Conservation (phyloP, 2,888 invertebrate genomes). For the Alsophila aescularia region DNA sequence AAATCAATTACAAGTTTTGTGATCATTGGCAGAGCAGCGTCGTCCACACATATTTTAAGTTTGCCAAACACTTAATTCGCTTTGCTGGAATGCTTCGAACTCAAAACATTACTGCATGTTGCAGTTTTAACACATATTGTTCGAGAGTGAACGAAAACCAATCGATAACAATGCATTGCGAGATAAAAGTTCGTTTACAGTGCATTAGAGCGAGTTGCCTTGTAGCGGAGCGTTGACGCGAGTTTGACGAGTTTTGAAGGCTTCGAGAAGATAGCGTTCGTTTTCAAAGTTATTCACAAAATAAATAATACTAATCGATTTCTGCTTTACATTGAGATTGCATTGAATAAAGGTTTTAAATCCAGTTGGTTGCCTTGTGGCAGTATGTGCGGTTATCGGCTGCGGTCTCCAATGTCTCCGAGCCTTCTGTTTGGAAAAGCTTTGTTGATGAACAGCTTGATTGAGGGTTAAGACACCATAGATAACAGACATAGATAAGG, state of each 20-base stretch:
- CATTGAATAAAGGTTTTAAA: neutral
- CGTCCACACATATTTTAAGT: neutral
- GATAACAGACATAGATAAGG: too few species aligned
- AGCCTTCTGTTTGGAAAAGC: neutral
- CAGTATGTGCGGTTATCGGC: neutral
- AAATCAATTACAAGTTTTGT: neutral
- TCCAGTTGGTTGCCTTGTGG: neutral
- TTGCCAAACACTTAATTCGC: neutral
- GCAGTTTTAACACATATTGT: neutral
- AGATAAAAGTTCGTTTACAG: conserved; percentile 29
- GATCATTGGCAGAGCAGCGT: neutral
- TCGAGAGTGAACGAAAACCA: conserved; percentile 12
- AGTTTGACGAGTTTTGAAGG: conserved; percentile 2
- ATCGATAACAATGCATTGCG: conserved; percentile 11
- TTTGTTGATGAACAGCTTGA: neutral
- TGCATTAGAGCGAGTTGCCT: conserved; percentile 16
- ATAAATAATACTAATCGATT: neutral
- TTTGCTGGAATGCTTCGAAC: neutral
- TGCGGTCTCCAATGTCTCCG: neutral
- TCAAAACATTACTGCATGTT: neutral
- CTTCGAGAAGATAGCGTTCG: conserved; percentile 1
- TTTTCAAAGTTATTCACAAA: neutral
- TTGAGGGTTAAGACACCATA: too few species aligned
- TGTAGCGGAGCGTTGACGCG: conserved; percentile 15
- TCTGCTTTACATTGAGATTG: neutral